Evolutionary conservation across 1,140 invertebrate genomes (phyloP).

Genomic region (Drosophila aff.): DNA sequence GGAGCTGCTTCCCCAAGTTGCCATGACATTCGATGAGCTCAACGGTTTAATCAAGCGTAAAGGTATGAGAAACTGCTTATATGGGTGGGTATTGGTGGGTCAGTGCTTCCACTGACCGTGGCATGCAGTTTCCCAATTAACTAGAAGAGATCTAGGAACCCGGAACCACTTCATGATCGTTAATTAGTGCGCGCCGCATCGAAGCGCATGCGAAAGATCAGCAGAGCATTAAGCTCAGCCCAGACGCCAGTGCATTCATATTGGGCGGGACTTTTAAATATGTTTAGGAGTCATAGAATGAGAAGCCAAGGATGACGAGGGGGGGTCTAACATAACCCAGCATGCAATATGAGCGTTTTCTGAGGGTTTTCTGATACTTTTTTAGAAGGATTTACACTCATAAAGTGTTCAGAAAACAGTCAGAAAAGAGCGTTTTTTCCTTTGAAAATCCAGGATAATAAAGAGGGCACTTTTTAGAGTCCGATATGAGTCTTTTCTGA

Average conservation of each 20-base stretch:
- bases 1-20: conserved; percentile 26
- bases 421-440: no score
- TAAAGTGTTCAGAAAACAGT: no score
- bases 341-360: no score
- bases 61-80: conserved; percentile 46
- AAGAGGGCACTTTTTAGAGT: no score
- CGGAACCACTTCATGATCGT: conserved; percentile 51
- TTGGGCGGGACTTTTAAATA: conserved; percentile 10
- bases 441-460: no score
- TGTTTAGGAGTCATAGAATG: neutral
- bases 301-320: conserved; percentile 32
- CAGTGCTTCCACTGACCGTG: conserved; percentile 2
- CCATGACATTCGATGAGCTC: conserved; percentile 67
- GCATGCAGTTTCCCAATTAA: conserved; percentile 56
- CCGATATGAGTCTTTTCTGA: no score
- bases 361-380: no score
- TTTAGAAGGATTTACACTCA: no score
- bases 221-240: conserved; percentile 50
- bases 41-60: conserved; percentile 62
- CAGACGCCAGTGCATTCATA: conserved; percentile 27
- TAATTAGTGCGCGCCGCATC: conserved; percentile 51
- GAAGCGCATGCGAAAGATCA: conserved; percentile 45
- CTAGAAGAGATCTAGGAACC: conserved; percentile 35
- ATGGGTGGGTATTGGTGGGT: neutral
- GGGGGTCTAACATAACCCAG: neutral